Conservation (phyloP, 1,140 invertebrate genomes). For the Calliphora vicina region DNA sequence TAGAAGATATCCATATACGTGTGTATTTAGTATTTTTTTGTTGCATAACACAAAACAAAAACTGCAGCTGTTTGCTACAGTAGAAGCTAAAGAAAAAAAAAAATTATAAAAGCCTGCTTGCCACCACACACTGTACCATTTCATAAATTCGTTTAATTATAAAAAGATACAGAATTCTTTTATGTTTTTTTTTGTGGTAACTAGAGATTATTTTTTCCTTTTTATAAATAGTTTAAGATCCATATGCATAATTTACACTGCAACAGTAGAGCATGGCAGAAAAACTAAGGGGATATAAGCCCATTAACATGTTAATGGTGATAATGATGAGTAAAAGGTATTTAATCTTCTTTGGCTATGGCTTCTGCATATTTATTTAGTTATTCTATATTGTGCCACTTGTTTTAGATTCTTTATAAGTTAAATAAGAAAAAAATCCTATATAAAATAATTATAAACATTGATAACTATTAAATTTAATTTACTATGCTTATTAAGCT, state of each 20-base stretch:
- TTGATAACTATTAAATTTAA: background rate
- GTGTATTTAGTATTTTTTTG: background rate
- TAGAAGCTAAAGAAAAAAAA: background rate
- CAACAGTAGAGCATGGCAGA: background rate
- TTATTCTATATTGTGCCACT: background rate
- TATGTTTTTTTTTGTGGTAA: background rate
- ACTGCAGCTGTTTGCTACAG: background rate
- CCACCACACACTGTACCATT: background rate
- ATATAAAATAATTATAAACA: background rate
- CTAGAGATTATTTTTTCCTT: background rate
- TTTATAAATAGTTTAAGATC: background rate
- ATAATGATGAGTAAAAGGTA: slow-evolving; percentile 14
- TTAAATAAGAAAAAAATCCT: background rate
- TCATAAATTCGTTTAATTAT: no score
- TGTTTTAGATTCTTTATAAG: background rate
- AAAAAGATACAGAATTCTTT: no score
- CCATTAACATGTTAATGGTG: background rate
- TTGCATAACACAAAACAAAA: background rate
- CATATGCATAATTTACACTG: background rate
- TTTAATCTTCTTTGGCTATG: background rate
- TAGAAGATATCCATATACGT: background rate
- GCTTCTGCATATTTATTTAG: no score
- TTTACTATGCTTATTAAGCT: background rate
- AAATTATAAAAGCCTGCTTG: background rate
- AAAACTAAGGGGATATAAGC: background rate